A percentile compares a stretch with the other conserved stretches of the same genome.
These are phyloP conservation scores for Cephalopholis sonnerati DNA, from an alignment of 2,113 vertebrate genomes.

Conservation along the genomic window DNA sequence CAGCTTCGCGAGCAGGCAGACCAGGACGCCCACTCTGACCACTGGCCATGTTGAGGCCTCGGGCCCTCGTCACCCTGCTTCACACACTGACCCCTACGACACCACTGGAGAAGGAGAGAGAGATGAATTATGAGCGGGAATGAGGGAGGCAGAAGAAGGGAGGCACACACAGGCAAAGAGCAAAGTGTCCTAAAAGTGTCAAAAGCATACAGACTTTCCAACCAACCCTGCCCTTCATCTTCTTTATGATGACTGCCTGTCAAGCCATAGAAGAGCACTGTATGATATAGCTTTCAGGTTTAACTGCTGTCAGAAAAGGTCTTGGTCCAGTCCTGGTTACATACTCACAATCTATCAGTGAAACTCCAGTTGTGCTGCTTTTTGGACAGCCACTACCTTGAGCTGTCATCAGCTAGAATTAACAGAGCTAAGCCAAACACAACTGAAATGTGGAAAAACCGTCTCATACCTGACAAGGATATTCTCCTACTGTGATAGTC, in stretches of 20 bases:
- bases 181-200: slow-evolving; percentile 28
- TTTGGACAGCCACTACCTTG: slow-evolving; percentile 22
- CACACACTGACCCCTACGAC: slow-evolving; percentile 92
- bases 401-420: slow-evolving; percentile 54
- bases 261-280: slow-evolving; percentile 12
- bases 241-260: slow-evolving; percentile 44
- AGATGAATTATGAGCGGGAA: not conserved
- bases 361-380: slow-evolving; percentile 31
- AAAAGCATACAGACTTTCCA: slow-evolving; percentile 26
- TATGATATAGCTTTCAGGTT: slow-evolving; percentile 37
- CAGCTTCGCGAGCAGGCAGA: slow-evolving; percentile 91
- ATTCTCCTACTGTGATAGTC: slow-evolving; percentile 12
- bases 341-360: slow-evolving; percentile 31
- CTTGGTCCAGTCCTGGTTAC: slow-evolving; percentile 20
- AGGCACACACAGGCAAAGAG: not conserved
- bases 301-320: slow-evolving; percentile 37
- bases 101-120: slow-evolving; percentile 85
- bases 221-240: slow-evolving; percentile 6
- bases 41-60: slow-evolving; percentile 87
- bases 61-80: slow-evolving; percentile 90
- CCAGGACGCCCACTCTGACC: slow-evolving; percentile 92
- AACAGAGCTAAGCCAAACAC: slow-evolving; percentile 43
- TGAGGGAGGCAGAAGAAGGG: not conserved
- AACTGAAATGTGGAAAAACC: slow-evolving; percentile 45
- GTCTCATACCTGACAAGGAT: slow-evolving; percentile 29